phyloP scores from a whole-genome alignment of 2,888 invertebrate genomes.

The Monopis laevigella region DNA sequence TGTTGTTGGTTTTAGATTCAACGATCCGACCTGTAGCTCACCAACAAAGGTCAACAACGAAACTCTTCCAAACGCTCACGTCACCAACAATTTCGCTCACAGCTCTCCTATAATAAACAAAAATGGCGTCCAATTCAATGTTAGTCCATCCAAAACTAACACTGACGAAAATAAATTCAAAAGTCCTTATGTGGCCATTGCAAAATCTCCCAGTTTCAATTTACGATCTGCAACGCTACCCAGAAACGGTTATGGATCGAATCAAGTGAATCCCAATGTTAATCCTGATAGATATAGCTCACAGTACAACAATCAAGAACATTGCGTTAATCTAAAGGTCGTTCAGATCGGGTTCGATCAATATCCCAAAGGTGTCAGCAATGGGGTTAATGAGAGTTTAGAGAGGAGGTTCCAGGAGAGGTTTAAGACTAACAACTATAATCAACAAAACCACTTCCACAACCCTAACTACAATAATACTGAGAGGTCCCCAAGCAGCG shows the following conservation, averaged over 20 bases:
- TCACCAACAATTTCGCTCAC: slow-evolving; percentile 48
- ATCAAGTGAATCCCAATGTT: slow-evolving; percentile 44
- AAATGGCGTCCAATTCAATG: slow-evolving; percentile 63
- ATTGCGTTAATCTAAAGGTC: slow-evolving; percentile 66
- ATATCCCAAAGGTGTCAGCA: slow-evolving; percentile 63
- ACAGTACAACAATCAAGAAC: slow-evolving; percentile 61
- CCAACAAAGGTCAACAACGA: slow-evolving; percentile 38
- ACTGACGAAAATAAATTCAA: slow-evolving; percentile 55
- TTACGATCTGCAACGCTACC: slow-evolving; percentile 76
- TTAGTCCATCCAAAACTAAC: slow-evolving; percentile 53
- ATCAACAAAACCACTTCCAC: slow-evolving; percentile 47
- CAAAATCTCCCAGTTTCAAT: slow-evolving; percentile 59
- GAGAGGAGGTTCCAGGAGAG: slow-evolving; percentile 61
- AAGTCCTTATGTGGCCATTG: slow-evolving; percentile 40
- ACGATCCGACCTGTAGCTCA: slow-evolving; percentile 68
- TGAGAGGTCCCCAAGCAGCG: slow-evolving; percentile 53
- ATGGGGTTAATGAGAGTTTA: slow-evolving; percentile 51
- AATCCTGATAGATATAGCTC: slow-evolving; percentile 62
- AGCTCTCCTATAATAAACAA: slow-evolving; percentile 66
- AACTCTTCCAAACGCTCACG: slow-evolving; percentile 33
- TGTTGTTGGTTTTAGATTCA: slow-evolving; percentile 68
- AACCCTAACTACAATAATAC: slow-evolving; percentile 49
- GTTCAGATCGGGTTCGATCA: slow-evolving; percentile 71
- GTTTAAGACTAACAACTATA: slow-evolving; percentile 48
- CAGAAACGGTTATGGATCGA: slow-evolving; percentile 69